Evolutionary conservation across 2,797 vertebrate genomes (phyloP), one percentile per base, ranked within the genome.

Genomic region (Gastrophryne carolinensis): DNA sequence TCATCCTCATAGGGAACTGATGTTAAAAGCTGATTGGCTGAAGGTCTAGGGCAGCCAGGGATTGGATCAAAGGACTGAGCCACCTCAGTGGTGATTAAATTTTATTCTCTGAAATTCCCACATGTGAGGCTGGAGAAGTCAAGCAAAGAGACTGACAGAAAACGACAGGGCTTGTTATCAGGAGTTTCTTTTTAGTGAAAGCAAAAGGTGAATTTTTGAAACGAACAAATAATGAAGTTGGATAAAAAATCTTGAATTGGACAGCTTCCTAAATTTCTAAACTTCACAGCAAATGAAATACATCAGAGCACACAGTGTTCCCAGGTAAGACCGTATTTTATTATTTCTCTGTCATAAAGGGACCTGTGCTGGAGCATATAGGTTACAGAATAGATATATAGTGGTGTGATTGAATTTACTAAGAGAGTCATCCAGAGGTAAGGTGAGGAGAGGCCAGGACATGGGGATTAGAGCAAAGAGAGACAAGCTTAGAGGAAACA

Each of bases 1-100:
- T 78, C 60, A 72, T 78, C 75, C 67, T 72, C 74, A 71, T 47
- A 71, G 39, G 60, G 50, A 39, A 65, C 75, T 37, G 37, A 37
- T 67, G 29, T 39, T 62, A 39, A 64, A 24, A 77, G 60, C 29
- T 78, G 75, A 78, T 78, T 78, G 75, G 75, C 50, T 78, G 60
- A 29, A 71, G 60, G 50, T 52, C 58, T 39, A 39, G 75, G 67
- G 62, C 67, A 64, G 3, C 8, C 60, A 30, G 6, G 64, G 75
- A 78, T 78, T 78, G 75, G 75, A 78, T 78, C 67, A 77, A 77
- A 65, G 67, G 75, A 77, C 71, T 71, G 66, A 77, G 66, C 54
- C 60, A 71, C 74, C 58, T 77, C 66, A 11, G 49, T 77, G 75
- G 37, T 65, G 75, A 65, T 78, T 78, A 64, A 72, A 78, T 78